These are phyloP conservation scores for Bellardia bayeri DNA, from an alignment of 2,888 invertebrate genomes.

Conservation along the genomic window DNA sequence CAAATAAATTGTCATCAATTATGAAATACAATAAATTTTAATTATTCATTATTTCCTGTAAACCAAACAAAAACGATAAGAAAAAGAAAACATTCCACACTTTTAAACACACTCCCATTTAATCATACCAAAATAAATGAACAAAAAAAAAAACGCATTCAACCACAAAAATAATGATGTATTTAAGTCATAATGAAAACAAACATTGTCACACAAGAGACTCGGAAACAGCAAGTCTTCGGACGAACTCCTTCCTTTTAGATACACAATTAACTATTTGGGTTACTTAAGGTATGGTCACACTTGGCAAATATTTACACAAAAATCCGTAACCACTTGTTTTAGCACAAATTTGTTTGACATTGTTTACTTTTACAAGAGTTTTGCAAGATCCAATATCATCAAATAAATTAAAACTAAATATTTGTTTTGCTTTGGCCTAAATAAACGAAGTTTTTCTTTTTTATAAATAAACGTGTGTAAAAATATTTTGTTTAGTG, in stretches of 20 bases:
- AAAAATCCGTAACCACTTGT: too few species aligned
- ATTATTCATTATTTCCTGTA: constrained; percentile 63
- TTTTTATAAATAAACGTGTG: too few species aligned
- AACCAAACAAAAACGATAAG: neutral
- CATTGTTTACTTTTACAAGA: too few species aligned
- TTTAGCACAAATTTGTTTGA: too few species aligned
- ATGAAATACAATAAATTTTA: constrained; percentile 63
- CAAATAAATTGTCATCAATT: constrained; percentile 72
- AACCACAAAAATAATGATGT: constrained; percentile 63
- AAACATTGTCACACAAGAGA: constrained; percentile 36
- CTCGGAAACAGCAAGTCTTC: neutral
- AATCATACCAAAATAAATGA: constrained; percentile 34
- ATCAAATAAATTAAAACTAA: too few species aligned
- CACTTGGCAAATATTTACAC: too few species aligned
- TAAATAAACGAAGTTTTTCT: too few species aligned
- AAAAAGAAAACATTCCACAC: constrained; percentile 10
- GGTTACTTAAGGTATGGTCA: neutral
- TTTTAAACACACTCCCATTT: constrained; percentile 21
- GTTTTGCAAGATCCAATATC: too few species aligned
- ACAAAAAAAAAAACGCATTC: neutral
- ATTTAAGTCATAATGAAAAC: constrained; percentile 67
- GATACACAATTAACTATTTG: constrained; percentile 30
- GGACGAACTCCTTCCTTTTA: constrained; percentile 11
- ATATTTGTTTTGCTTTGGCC: too few species aligned
- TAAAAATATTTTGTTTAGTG: too few species aligned